Base-by-base conservation (phyloP, 2,797 vertebrate species). In the Enteromius radiatus region DNA sequence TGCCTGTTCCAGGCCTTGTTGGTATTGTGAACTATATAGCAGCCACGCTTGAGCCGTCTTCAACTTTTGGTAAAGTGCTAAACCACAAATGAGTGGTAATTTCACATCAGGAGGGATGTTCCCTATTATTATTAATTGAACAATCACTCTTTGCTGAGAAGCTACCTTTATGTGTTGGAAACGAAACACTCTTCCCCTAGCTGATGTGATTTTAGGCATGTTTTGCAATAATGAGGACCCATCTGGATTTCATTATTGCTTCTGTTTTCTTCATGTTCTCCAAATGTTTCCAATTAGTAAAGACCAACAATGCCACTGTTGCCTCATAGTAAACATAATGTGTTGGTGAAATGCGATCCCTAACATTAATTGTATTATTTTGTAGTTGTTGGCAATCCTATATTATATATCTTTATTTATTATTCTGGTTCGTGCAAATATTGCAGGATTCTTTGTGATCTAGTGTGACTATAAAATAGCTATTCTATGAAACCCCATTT, bases 11-110 rank as follows among this genome's bases (percentile, higher is more conserved):
- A 86, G 75, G 76, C 83, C 88, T 90, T 89, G 87, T 90, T 91
- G 89, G 89, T 88, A 85, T 88, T 82, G 56, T 92, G 86, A 91
- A 83, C 91, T 87, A 91, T 87, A 91, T 79, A 74, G 85, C 86
- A 84, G 80, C 68, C 65, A 7, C 49, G 79, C 79, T 79, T 21
- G 15, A 64, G 26, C 11, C n/a, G 31, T 21, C 80, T 82, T 81
- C 12, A 33, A 23, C 11, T 67, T 56, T 82, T 67, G 67, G 31
- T 75, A 54, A 67, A 45, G 64, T 5, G 64, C 28, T 49, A 61
- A 77, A 82, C 81, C n/a, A 45, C 84, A 81, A 80, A 54, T 80
- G 38, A 78, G 56, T 38, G 12, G 43, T 74, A 71, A 76, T 80
- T 76, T 52, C 74, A 77, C 38, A 47, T 77, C 26, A 49, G 54